Conservation (phyloP, 2,888 invertebrate species). For the Aphidoletes aphidimyza region DNA sequence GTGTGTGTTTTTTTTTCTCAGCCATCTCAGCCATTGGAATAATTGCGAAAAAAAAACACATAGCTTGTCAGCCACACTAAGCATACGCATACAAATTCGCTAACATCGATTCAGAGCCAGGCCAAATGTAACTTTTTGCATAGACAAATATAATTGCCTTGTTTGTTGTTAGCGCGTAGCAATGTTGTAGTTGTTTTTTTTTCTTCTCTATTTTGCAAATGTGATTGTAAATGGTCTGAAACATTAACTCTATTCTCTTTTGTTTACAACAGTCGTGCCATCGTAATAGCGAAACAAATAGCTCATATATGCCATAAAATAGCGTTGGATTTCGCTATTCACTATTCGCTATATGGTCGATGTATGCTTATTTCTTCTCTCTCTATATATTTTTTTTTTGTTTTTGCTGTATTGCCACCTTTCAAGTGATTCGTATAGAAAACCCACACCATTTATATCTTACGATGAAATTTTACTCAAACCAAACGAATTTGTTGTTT, state of each 20-base stretch:
- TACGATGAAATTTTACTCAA: too few relatives aligned
- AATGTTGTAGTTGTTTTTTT: too few relatives aligned
- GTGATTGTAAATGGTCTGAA: constrained; percentile 20
- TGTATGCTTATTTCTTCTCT: too few relatives aligned
- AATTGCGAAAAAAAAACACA: not conserved
- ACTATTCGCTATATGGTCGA: too few relatives aligned
- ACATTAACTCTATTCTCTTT: constrained; percentile 36
- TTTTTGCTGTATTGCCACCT: too few relatives aligned
- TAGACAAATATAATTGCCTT: constrained; percentile 13
- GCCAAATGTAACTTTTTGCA: constrained; percentile 27
- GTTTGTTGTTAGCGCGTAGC: constrained; percentile 43
- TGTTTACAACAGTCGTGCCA: constrained; percentile 45
- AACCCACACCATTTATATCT: too few relatives aligned
- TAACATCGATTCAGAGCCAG: not conserved
- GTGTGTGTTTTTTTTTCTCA: not conserved
- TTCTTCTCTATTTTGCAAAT: not conserved
- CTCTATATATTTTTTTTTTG: too few relatives aligned
- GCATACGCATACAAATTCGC: constrained; percentile 38
- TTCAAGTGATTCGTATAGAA: too few relatives aligned
- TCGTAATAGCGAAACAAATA: not conserved
- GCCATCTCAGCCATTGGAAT: not conserved
- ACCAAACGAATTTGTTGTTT: too few relatives aligned
- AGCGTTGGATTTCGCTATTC: too few relatives aligned
- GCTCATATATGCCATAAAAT: too few relatives aligned
- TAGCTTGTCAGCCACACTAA: constrained; percentile 14